Evolutionary conservation across 2,113 vertebrate species (phyloP).

Genomic region (Lepisosteus osseus): DNA sequence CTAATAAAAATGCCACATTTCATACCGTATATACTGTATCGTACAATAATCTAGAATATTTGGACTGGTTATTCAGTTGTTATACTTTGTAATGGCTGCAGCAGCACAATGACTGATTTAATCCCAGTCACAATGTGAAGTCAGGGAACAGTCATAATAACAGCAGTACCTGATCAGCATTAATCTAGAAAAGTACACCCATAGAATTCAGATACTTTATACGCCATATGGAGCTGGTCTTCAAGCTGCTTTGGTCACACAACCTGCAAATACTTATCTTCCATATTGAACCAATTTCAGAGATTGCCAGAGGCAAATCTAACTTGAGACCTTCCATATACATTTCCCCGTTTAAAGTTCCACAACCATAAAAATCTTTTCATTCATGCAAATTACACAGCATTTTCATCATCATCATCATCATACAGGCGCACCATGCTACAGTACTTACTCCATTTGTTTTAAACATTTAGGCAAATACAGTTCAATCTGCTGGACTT

Average conservation of each 20-base stretch:
- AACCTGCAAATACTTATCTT: not conserved
- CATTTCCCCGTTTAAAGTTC: not conserved
- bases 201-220: not conserved
- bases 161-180: not conserved
- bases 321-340: not conserved
- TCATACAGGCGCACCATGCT: not conserved
- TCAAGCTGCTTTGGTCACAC: not conserved
- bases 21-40: too few species aligned
- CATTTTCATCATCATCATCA: not conserved
- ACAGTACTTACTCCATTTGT: too few species aligned
- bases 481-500: too few species aligned
- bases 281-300: conserved; percentile 2
- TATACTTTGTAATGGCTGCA: too few species aligned
- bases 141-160: too few species aligned
- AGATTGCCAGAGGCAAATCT: not conserved
- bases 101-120: too few species aligned
- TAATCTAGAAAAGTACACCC: not conserved
- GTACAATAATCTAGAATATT: too few species aligned
- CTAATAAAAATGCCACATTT: too few species aligned
- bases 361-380: too few species aligned
- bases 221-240: not conserved
- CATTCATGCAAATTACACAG: not conserved
- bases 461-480: too few species aligned
- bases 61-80: too few species aligned
- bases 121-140: too few species aligned